phyloP scores from a whole-genome alignment of 2,113 vertebrate genomes.

The Mohoua ochrocephala region DNA sequence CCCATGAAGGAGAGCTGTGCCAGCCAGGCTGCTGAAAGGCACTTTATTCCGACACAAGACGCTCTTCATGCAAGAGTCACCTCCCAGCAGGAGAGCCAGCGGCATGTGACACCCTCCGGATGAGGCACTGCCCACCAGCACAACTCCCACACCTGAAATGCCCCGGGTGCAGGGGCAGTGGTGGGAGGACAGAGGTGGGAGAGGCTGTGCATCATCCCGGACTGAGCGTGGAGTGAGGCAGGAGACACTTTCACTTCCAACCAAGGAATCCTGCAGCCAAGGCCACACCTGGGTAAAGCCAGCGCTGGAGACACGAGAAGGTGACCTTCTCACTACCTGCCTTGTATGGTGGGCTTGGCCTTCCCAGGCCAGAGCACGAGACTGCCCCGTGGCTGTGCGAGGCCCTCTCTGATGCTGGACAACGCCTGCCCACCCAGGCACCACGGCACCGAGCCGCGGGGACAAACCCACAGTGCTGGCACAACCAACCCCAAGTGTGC shows the following conservation, averaged over 20 bases:
- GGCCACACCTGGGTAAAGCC: background rate
- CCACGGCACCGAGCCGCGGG: rapidly evolving
- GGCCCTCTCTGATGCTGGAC: background rate
- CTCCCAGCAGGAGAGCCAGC: background rate
- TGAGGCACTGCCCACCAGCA: background rate
- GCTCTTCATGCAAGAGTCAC: background rate
- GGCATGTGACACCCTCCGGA: background rate
- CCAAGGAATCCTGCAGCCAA: background rate
- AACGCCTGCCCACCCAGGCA: background rate
- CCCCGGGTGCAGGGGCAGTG: background rate
- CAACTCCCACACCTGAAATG: background rate
- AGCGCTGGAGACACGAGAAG: background rate
- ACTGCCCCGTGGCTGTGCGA: background rate
- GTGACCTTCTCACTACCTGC: background rate
- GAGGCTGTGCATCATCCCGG: background rate
- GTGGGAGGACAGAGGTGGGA: background rate
- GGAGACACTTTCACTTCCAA: background rate
- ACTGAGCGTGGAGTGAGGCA: background rate
- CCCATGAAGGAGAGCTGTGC: rapidly evolving
- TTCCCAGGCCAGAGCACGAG: background rate
- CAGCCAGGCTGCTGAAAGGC: background rate
- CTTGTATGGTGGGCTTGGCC: background rate
- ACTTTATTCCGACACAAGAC: background rate
- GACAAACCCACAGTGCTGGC: background rate
- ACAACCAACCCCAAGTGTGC: background rate